These are phyloP conservation scores for Metridium senile DNA, from an alignment of 92 coral and sea anemone genomes.

Conservation along the genomic window DNA sequence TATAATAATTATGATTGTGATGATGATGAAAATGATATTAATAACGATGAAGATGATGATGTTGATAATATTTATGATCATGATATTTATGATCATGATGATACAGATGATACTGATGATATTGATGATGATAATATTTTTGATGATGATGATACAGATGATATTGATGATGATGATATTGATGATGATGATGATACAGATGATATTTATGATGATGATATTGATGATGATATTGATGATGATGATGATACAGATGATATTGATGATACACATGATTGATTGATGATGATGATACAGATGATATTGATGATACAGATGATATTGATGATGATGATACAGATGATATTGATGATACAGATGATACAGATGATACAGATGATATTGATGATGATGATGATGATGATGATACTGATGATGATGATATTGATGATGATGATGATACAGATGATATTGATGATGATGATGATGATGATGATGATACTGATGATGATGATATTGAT, in stretches of 20 bases:
- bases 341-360: too few species aligned
- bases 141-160: background rate
- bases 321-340: too few species aligned
- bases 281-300: background rate
- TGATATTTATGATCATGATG: background rate
- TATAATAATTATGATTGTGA: background rate
- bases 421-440: too few species aligned
- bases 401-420: too few species aligned
- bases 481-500: too few species aligned
- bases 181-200: background rate
- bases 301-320: too few species aligned
- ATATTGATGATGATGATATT: background rate
- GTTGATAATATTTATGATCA: background rate
- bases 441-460: too few species aligned
- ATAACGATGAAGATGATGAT: background rate
- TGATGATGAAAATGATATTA: constrained; percentile 1
- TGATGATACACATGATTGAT: background rate
- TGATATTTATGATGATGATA: background rate
- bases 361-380: too few species aligned
- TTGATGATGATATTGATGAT: background rate
- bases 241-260: background rate
- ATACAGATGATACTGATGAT: too few species aligned
- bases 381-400: too few species aligned
- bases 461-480: too few species aligned
- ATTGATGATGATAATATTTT: background rate